phyloP scores from a whole-genome alignment of 1,140 invertebrate genomes.

The Drosophila nikananu region DNA sequence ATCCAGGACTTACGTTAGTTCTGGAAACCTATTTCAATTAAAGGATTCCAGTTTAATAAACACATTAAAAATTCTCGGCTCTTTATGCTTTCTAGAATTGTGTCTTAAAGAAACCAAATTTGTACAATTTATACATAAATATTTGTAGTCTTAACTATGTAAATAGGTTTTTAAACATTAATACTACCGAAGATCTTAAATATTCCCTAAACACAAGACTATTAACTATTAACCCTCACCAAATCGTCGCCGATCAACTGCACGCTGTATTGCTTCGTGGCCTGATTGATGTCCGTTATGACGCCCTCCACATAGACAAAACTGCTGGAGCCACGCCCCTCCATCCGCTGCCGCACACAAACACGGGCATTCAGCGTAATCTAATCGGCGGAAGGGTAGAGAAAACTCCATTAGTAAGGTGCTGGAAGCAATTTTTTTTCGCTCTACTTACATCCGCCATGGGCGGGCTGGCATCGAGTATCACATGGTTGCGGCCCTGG shows the following conservation, averaged over 20 bases:
- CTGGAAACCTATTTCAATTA: neutral
- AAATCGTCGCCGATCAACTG: conserved; percentile 86
- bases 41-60: too few relatives aligned
- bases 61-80: too few relatives aligned
- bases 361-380: conserved; percentile 86
- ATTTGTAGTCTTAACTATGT: neutral
- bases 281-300: conserved; percentile 90
- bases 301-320: conserved; percentile 93
- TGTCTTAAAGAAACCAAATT: neutral
- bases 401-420: neutral
- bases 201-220: neutral
- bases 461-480: conserved; percentile 96
- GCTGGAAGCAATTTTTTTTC: neutral
- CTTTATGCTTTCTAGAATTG: too few relatives aligned
- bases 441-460: conserved; percentile 86
- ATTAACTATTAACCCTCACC: conserved; percentile 10
- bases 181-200: neutral
- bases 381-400: conserved; percentile 49
- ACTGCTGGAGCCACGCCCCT: conserved; percentile 81
- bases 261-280: conserved; percentile 92
- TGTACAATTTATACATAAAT: neutral
- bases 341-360: conserved; percentile 85
- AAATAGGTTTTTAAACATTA: neutral
- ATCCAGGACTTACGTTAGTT: neutral
- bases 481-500: conserved; percentile 93